phyloP scores from a whole-genome alignment of 2,888 invertebrate genomes.

The Drosophila neonasuta region DNA sequence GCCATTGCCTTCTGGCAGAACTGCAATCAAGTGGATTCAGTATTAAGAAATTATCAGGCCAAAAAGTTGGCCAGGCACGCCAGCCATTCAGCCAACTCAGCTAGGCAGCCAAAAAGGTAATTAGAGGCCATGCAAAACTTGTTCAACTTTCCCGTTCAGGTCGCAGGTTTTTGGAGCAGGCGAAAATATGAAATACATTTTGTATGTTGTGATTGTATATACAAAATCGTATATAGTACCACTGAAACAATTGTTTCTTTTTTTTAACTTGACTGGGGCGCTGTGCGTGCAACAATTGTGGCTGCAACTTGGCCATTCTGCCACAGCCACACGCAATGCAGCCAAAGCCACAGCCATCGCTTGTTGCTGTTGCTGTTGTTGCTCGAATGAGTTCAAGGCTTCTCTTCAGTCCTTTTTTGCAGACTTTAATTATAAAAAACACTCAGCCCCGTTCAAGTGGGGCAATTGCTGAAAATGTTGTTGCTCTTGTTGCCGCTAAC shows the following conservation, averaged over 20 bases:
- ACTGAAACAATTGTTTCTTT: conserved; percentile 50
- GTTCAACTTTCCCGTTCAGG: conserved; percentile 8
- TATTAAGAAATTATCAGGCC: conserved; percentile 67
- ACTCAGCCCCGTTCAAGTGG: conserved; percentile 60
- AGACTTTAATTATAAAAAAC: conserved; percentile 66
- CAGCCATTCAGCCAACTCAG: conserved; percentile 1
- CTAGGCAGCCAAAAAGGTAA: conserved; percentile 46
- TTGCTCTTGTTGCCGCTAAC: conserved; percentile 16
- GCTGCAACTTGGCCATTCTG: conserved; percentile 62
- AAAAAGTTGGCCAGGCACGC: conserved; percentile 49
- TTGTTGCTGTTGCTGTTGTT: neutral
- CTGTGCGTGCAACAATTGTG: conserved; percentile 69
- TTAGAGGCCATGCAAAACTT: conserved; percentile 60
- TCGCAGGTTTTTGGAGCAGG: neutral
- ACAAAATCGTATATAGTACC: neutral
- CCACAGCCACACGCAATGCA: conserved; percentile 64
- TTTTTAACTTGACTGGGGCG: conserved; percentile 57
- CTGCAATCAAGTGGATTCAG: conserved; percentile 39
- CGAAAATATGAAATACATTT: conserved; percentile 47
- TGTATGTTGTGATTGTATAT: conserved; percentile 27
- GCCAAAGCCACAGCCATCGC: conserved; percentile 17
- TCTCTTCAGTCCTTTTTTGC: conserved; percentile 28
- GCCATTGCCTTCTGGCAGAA: conserved; percentile 6
- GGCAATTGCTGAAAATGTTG: conserved; percentile 35
- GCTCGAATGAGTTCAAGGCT: conserved; percentile 62